Evolutionary conservation across 2,888 invertebrate genomes (phyloP).

Genomic region (Melipona bicolor): DNA sequence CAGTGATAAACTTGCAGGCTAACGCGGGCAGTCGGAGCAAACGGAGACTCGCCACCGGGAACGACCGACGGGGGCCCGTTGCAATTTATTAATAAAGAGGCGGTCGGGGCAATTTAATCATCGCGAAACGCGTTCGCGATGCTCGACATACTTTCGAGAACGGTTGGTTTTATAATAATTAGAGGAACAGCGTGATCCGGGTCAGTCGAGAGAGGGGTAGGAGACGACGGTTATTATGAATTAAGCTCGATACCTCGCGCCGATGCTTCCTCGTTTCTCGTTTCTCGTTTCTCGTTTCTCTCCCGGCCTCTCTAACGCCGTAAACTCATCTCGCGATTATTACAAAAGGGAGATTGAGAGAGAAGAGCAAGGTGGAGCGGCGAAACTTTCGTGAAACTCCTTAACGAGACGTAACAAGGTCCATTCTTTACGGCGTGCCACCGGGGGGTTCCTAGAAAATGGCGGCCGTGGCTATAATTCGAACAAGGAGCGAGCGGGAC

Average conservation of each 20-base stretch:
- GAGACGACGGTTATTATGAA: constrained; percentile 63
- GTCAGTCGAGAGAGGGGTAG: background rate
- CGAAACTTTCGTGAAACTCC: constrained; percentile 74
- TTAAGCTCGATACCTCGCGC: constrained; percentile 58
- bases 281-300: constrained; percentile 62
- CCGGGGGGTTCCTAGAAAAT: constrained; percentile 56
- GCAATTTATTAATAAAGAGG: constrained; percentile 16
- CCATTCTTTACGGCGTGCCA: constrained; percentile 70
- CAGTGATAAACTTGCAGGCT: background rate
- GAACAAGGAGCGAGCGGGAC: background rate
- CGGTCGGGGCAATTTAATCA: constrained; percentile 39
- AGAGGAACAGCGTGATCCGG: constrained; percentile 18
- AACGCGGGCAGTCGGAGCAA: background rate
- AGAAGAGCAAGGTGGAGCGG: constrained; percentile 50
- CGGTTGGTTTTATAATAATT: constrained; percentile 46
- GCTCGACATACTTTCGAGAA: constrained; percentile 4
- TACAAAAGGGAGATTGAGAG: constrained; percentile 72
- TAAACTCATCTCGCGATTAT: constrained; percentile 76
- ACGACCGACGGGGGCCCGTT: background rate
- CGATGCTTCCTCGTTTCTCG: constrained; percentile 56
- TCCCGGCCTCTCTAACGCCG: constrained; percentile 52
- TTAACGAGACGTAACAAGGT: constrained; percentile 77
- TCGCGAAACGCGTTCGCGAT: constrained; percentile 5
- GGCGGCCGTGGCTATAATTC: constrained; percentile 63
- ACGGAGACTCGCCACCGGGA: background rate